Evolutionary conservation across 2,113 vertebrate species (phyloP).

Genomic region (Saccopteryx bilineata): DNA sequence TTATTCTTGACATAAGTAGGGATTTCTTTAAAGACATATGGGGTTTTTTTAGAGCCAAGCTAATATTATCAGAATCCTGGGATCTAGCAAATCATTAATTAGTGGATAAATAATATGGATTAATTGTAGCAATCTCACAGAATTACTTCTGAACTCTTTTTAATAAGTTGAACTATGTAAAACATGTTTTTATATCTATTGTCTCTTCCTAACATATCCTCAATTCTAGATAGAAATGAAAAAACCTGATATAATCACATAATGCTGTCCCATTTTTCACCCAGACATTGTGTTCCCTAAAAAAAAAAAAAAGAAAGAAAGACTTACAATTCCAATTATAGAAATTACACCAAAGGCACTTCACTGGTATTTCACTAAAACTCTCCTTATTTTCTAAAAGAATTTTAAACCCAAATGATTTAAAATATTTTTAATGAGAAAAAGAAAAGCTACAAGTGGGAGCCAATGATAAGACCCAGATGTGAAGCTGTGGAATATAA

Average conservation of each 20-base stretch:
- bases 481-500: constrained; percentile 59
- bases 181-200: background rate
- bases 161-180: constrained; percentile 19
- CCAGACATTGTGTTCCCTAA: background rate
- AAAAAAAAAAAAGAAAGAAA: background rate
- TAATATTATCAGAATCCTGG: background rate
- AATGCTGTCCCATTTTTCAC: background rate
- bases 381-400: constrained; percentile 46
- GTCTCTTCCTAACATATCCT: background rate
- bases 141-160: constrained; percentile 19
- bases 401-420: constrained; percentile 64
- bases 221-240: background rate
- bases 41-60: constrained; percentile 31
- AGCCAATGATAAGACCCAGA: constrained; percentile 75
- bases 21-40: background rate
- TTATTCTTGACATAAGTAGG: background rate
- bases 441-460: constrained; percentile 65
- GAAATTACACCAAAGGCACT: constrained; percentile 46
- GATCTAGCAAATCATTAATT: constrained; percentile 8
- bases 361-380: constrained; percentile 38
- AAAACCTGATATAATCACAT: background rate
- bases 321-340: background rate
- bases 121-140: background rate
- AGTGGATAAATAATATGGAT: constrained; percentile 28
- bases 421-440: constrained; percentile 66